Conservation (phyloP, 1,140 invertebrate species). For the Anthonomus grandis region DNA sequence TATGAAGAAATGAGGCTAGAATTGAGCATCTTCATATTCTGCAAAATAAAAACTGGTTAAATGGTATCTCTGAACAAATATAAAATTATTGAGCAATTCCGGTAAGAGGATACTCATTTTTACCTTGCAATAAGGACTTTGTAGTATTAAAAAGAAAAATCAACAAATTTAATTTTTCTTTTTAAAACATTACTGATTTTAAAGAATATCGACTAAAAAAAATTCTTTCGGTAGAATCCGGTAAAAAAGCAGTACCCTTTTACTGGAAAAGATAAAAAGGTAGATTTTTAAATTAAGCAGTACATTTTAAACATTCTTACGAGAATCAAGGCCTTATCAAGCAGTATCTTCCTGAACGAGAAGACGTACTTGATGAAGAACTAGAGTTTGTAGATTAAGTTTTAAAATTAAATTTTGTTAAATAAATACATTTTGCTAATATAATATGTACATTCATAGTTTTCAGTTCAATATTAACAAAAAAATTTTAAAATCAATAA, state of each 20-base stretch:
- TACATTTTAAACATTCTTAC: no score
- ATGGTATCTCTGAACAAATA: not conserved
- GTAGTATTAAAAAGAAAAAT: not conserved
- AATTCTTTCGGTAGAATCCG: not conserved
- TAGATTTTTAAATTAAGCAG: no score
- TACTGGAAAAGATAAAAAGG: no score
- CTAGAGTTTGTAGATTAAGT: no score
- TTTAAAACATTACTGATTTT: not conserved
- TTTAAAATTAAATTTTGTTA: no score
- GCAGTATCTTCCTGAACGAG: no score
- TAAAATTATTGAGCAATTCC: not conserved
- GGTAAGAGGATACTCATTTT: not conserved
- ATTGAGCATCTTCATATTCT: not conserved
- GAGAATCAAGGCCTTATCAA: no score
- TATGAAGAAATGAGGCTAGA: not conserved
- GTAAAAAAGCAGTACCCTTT: not conserved
- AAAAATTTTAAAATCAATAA: no score
- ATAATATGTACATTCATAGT: no score
- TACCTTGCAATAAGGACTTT: not conserved
- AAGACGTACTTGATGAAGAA: no score
- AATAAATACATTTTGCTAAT: no score
- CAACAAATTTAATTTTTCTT: not conserved
- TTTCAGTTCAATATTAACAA: no score
- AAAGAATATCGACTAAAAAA: not conserved
- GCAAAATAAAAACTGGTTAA: not conserved